Evolutionary conservation across 2,113 vertebrate genomes (phyloP), one percentile per base, ranked within the genome.

Genomic region (Hippolais icterina): DNA sequence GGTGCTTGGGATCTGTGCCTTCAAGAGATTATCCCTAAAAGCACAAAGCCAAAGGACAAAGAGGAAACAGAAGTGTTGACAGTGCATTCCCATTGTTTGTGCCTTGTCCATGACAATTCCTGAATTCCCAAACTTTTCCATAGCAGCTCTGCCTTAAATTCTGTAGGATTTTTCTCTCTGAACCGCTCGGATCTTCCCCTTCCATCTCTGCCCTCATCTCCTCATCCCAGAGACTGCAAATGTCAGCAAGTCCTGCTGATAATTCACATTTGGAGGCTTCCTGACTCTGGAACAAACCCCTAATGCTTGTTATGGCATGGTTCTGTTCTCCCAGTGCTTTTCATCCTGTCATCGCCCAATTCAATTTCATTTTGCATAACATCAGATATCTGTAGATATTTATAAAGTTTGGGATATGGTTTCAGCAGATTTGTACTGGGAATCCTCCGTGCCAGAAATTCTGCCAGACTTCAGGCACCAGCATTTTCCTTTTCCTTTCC

Each of bases 91-190:
- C 6, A 2, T 6, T 9, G 21, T 11, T 44, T 15, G 1, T 53
- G n/a, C 46, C 31, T 12, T 3, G 20, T 25, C 7, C 3, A 0
- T 9, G 12, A 1, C 11, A 7, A 15, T 49, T 47, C 37, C 21
- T 24, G 12, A 27, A 44, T 37, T 29, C 15, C 24, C 29, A 10
- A 21, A 19, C 3, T 75, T 39, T 87, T 35, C 60, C 49, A 12
- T 1, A 16, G 17, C 29, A 79, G 5, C 41, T 81, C 23, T 33
- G 13, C 28, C 24, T 23, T 42, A 13, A 11, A 21, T 37, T 27
- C 72, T 42, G 46, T 5, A 16, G 24, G 33, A 29, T 46, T 93
- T 37, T 39, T 23, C 35, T 65, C 44, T 4, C 16, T 66, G 31
- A 44, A 63, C 18, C 28, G 3, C 15, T 35, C 35, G 77, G 24